These are phyloP conservation scores for Pogonognathellus flavescens DNA, from an alignment of 1,140 invertebrate species.

Conservation along the genomic window DNA sequence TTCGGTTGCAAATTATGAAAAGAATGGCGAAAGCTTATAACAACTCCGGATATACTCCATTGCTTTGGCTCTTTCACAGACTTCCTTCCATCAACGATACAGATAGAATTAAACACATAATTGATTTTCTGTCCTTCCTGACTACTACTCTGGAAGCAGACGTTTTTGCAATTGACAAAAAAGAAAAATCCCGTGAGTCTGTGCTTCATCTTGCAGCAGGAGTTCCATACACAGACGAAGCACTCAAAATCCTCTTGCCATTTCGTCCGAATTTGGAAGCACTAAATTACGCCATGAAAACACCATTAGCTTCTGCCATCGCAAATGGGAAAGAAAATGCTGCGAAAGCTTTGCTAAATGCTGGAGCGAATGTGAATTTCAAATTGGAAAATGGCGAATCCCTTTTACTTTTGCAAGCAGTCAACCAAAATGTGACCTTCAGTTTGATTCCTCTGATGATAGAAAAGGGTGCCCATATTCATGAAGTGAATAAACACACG, in stretches of 20 bases:
- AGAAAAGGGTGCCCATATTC: slow-evolving; percentile 67
- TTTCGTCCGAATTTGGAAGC: slow-evolving; percentile 55
- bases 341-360: slow-evolving; percentile 67
- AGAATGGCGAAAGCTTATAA: slow-evolving; percentile 13
- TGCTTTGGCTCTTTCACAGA: background rate
- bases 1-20: background rate
- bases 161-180: background rate
- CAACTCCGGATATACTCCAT: background rate
- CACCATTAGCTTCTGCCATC: slow-evolving; percentile 56
- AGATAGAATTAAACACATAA: background rate
- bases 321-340: slow-evolving; percentile 2
- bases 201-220: slow-evolving; percentile 45
- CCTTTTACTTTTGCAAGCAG: slow-evolving; percentile 35
- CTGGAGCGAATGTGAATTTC: slow-evolving; percentile 70
- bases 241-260: slow-evolving; percentile 3
- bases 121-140: slow-evolving; percentile 5
- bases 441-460: slow-evolving; percentile 58
- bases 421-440: slow-evolving; percentile 30
- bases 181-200: slow-evolving; percentile 47
- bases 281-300: slow-evolving; percentile 40
- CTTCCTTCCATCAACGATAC: background rate
- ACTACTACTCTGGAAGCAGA: slow-evolving; percentile 3
- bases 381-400: slow-evolving; percentile 55
- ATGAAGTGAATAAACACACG: slow-evolving; percentile 64
- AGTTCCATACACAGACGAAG: background rate